These are phyloP conservation scores for Phyllostomus discolor DNA, from an alignment of 2,113 vertebrate species.

Conservation along the genomic window DNA sequence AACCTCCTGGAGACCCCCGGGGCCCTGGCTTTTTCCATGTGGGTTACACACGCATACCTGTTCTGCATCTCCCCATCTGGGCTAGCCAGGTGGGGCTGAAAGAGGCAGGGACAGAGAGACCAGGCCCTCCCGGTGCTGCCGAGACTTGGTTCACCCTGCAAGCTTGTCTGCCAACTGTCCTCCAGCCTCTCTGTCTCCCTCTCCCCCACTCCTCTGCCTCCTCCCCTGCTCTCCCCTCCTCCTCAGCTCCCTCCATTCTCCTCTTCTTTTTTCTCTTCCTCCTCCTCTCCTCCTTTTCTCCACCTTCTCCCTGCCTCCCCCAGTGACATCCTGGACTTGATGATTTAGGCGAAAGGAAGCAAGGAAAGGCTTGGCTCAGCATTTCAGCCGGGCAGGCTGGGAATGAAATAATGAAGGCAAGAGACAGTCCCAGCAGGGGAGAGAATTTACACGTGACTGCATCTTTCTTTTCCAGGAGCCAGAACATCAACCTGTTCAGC, in stretches of 20 bases:
- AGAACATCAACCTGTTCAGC: background rate
- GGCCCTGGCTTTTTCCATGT: background rate
- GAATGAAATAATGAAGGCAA: background rate
- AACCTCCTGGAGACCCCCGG: background rate
- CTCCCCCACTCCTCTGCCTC: background rate
- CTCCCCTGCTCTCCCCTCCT: background rate
- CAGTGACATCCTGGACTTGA: background rate
- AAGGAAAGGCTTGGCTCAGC: background rate
- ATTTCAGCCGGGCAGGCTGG: background rate
- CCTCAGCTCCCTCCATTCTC: background rate
- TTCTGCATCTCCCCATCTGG: background rate
- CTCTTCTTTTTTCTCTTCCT: no score
- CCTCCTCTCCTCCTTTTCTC: background rate
- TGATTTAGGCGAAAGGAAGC: background rate
- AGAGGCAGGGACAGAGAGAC: background rate
- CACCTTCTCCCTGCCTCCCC: accelerated
- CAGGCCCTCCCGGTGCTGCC: background rate
- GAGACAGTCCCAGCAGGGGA: background rate
- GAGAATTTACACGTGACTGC: background rate
- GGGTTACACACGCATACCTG: background rate
- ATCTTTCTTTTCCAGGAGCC: background rate
- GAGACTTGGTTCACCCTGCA: background rate
- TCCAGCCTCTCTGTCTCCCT: background rate
- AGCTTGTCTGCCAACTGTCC: no score
- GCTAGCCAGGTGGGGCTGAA: background rate